A percentile compares a stretch with the other conserved stretches of the same genome.
phyloP scores from a whole-genome alignment of 1,140 invertebrate species.

The Leptoteleia sp. region DNA sequence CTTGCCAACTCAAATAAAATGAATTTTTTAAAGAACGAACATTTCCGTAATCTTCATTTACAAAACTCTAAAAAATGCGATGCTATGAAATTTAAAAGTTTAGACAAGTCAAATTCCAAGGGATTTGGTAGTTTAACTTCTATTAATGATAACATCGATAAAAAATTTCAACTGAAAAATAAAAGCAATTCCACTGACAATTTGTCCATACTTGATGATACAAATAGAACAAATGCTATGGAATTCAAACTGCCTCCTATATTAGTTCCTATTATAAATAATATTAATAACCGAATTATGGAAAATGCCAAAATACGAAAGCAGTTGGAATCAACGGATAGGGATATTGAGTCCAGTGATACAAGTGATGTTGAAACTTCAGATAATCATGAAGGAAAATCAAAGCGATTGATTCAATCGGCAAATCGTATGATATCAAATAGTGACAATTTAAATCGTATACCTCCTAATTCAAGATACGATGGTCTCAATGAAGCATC shows the following conservation, averaged over 20 bases:
- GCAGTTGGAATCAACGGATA: constrained; percentile 61
- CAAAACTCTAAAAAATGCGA: constrained; percentile 74
- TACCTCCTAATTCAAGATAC: constrained; percentile 1
- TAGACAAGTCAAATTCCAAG: constrained; percentile 68
- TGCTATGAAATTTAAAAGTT: constrained; percentile 63
- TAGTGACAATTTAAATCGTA: constrained; percentile 33
- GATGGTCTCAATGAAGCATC: constrained; percentile 25
- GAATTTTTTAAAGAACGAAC: constrained; percentile 64
- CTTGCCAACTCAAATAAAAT: constrained; percentile 59
- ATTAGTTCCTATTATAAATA: constrained; percentile 84
- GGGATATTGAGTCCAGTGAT: constrained; percentile 24
- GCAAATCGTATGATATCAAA: constrained; percentile 22
- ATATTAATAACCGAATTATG: constrained; percentile 80
- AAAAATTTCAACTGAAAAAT: constrained; percentile 71
- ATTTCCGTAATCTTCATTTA: constrained; percentile 63
- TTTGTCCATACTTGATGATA: constrained; percentile 66
- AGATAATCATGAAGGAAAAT: constrained; percentile 73
- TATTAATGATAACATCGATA: constrained; percentile 75
- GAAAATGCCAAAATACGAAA: constrained; percentile 71
- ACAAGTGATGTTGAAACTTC: constrained; percentile 72
- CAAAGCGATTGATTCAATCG: constrained; percentile 69
- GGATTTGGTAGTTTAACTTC: constrained; percentile 73
- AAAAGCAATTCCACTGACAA: constrained; percentile 74
- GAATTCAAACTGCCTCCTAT: constrained; percentile 85
- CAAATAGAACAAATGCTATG: constrained; percentile 69